phyloP scores from a whole-genome alignment of 2,113 vertebrate species.

The Psittacara wagleri region DNA sequence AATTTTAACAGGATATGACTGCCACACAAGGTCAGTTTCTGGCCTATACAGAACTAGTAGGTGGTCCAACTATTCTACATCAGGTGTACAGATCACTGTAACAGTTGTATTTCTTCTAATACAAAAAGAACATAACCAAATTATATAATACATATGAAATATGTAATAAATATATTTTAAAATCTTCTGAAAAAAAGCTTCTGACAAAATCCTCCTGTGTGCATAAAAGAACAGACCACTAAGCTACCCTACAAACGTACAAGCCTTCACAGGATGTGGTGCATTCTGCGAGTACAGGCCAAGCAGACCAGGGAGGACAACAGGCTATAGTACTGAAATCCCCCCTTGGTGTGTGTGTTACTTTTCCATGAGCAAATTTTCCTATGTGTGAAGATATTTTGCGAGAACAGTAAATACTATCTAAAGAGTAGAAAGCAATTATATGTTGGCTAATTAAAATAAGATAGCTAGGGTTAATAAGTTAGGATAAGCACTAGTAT shows the following conservation, averaged over 20 bases:
- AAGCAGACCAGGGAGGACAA: background rate
- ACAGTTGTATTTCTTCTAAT: background rate
- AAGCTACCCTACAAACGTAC: background rate
- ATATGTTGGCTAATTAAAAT: background rate
- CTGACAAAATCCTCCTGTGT: background rate
- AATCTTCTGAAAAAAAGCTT: background rate
- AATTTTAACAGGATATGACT: background rate
- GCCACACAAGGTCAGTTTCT: background rate
- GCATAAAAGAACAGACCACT: background rate
- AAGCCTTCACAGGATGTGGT: background rate
- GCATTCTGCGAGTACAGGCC: background rate
- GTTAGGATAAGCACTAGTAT: background rate
- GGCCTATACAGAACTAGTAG: background rate
- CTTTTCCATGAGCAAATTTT: background rate
- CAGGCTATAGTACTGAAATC: background rate
- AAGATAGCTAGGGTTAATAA: background rate
- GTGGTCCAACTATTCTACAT: background rate
- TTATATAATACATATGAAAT: background rate
- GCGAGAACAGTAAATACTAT: background rate
- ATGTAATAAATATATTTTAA: background rate
- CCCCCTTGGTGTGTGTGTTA: rapidly evolving
- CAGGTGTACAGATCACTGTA: background rate
- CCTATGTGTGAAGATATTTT: background rate
- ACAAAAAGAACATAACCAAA: background rate
- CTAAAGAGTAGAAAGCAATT: background rate